Evolutionary conservation across 2,113 vertebrate species (phyloP).

Genomic region (Nyctereutes procyonoides): DNA sequence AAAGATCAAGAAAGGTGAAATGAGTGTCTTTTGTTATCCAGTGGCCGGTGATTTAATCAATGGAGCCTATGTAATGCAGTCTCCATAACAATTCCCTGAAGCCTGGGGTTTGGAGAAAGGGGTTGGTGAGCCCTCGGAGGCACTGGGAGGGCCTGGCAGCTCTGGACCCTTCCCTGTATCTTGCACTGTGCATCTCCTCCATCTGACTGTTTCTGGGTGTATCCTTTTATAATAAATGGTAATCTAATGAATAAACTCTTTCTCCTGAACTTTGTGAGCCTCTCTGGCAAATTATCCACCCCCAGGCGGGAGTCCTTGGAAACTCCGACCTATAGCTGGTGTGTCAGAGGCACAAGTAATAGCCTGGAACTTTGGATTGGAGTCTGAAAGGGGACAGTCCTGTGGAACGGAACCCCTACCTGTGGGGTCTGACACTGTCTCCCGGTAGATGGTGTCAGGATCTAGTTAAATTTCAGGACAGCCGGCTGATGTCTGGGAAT

Average conservation of each 20-base stretch:
- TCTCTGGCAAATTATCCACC: not conserved
- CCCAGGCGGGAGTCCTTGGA: not conserved
- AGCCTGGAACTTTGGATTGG: not conserved
- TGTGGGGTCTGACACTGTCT: not conserved
- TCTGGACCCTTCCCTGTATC: too few species aligned
- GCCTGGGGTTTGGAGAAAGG: not conserved
- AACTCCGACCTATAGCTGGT: not conserved
- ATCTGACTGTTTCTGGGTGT: not conserved
- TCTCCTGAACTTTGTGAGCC: not conserved
- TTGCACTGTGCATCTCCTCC: not conserved
- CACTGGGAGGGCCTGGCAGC: not conserved
- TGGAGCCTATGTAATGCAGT: not conserved
- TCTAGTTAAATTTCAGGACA: not conserved
- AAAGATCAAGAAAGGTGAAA: too few species aligned
- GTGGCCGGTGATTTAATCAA: not conserved
- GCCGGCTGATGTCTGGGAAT: not conserved
- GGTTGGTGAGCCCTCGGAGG: rapidly evolving
- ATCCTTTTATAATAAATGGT: not conserved
- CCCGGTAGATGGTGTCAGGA: not conserved
- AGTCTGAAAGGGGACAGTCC: not conserved
- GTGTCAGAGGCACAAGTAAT: not conserved
- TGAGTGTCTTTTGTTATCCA: too few species aligned
- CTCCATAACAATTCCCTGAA: not conserved
- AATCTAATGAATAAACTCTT: not conserved
- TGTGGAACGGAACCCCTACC: not conserved